A percentile compares a stretch with the other conserved stretches of the same genome.
phyloP scores from a whole-genome alignment of 2,113 vertebrate genomes.

The Naja naja region DNA sequence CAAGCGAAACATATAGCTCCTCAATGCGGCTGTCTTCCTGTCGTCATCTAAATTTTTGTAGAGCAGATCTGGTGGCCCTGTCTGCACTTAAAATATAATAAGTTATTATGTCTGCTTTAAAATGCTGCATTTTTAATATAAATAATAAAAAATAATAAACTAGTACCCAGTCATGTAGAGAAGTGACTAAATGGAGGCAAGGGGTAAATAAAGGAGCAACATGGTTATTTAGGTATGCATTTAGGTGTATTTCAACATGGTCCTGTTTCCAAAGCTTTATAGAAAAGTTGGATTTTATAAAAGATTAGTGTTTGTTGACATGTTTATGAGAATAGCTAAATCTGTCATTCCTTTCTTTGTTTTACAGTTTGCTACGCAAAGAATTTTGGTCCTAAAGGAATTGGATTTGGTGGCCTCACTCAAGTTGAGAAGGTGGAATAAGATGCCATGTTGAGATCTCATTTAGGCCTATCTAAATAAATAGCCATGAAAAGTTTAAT shows the following conservation, averaged over 20 bases:
- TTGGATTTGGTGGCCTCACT: slow-evolving; percentile 89
- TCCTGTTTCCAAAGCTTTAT: neutral
- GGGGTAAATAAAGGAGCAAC: neutral
- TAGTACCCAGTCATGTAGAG: neutral
- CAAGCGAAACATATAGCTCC: neutral
- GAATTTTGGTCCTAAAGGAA: slow-evolving; percentile 94
- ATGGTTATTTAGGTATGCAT: neutral
- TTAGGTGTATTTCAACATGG: neutral
- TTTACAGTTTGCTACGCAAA: slow-evolving; percentile 91
- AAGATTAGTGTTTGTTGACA: neutral
- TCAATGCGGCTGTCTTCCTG: neutral
- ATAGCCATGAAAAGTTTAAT: neutral
- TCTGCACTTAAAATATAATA: neutral
- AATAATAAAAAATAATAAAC: neutral
- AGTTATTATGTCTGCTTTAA: neutral
- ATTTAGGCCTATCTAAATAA: neutral
- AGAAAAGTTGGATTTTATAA: neutral
- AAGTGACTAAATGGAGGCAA: neutral
- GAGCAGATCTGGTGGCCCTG: neutral
- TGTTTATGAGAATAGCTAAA: neutral
- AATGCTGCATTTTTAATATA: neutral
- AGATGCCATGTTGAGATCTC: neutral
- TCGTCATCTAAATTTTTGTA: neutral
- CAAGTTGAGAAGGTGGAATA: slow-evolving; percentile 81
- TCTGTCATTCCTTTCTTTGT: neutral